Conservation (phyloP, 2,888 invertebrate species). For the Pandemis cinnamomeana region DNA sequence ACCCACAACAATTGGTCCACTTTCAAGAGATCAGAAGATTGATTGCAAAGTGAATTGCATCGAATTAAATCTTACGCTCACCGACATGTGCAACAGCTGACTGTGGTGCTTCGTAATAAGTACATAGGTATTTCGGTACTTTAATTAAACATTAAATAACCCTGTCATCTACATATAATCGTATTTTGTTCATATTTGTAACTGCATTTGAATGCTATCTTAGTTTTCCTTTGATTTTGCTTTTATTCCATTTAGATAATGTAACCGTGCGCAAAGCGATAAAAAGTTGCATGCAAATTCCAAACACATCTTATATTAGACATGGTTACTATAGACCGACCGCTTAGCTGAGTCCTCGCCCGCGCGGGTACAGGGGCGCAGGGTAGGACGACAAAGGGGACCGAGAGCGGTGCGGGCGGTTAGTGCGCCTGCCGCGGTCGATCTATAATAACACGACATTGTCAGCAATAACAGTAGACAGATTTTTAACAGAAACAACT, state of each 20-base stretch:
- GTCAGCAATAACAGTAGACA: neutral
- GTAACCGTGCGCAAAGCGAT: neutral
- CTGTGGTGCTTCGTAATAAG: neutral
- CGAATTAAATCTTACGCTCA: slow-evolving; percentile 13
- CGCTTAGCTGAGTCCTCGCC: no score
- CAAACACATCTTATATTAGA: neutral
- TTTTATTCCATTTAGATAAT: neutral
- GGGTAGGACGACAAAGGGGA: no score
- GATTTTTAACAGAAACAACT: neutral
- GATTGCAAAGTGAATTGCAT: slow-evolving; percentile 11
- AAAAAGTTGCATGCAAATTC: neutral
- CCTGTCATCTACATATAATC: neutral
- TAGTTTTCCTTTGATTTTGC: no score
- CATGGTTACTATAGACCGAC: neutral
- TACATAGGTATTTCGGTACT: neutral
- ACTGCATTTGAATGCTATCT: neutral
- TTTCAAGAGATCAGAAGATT: slow-evolving; percentile 13
- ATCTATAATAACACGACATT: neutral
- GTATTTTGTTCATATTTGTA: no score
- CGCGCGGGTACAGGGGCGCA: no score
- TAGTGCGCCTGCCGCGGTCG: no score
- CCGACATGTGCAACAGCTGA: slow-evolving; percentile 24
- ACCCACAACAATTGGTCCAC: slow-evolving; percentile 3
- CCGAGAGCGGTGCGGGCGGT: no score
- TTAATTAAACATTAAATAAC: slow-evolving; percentile 10